Evolutionary conservation across 2,888 invertebrate species (phyloP).

Genomic region (Agrotis exclamationis): DNA sequence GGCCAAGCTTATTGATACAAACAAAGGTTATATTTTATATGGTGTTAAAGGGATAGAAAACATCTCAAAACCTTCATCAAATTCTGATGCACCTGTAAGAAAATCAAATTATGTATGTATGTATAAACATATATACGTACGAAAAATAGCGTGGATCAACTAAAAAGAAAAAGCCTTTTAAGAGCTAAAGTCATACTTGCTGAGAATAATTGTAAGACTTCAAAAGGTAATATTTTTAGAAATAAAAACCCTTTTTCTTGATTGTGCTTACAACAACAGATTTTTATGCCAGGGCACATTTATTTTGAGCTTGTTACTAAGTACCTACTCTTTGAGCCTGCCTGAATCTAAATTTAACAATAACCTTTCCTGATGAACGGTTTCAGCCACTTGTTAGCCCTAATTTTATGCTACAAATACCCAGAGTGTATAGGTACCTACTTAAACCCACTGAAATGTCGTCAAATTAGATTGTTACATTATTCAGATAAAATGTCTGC

Average conservation of each 20-base stretch:
- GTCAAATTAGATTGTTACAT: neutral
- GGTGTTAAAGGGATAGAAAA: too few species aligned
- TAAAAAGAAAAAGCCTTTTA: too few species aligned
- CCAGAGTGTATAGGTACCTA: neutral
- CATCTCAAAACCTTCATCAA: too few species aligned
- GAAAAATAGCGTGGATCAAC: too few species aligned
- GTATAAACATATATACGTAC: too few species aligned
- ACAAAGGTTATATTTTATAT: too few species aligned
- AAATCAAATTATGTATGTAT: too few species aligned
- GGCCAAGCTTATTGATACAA: too few species aligned
- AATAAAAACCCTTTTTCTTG: neutral
- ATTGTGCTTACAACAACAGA: neutral
- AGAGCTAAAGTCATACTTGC: neutral
- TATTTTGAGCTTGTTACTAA: constrained; percentile 15
- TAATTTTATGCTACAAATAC: constrained; percentile 6
- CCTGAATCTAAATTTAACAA: constrained; percentile 18
- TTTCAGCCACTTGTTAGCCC: constrained; percentile 5
- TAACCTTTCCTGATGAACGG: constrained; percentile 3
- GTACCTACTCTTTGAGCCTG: constrained; percentile 8
- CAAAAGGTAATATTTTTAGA: neutral
- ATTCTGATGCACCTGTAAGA: too few species aligned
- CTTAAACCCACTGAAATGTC: neutral
- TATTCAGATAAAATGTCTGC: constrained; percentile 1
- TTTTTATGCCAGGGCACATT: neutral
- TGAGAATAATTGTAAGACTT: neutral